These are phyloP conservation scores for Gibbula magus DNA, from an alignment of 2,888 invertebrate species.

Conservation along the genomic window DNA sequence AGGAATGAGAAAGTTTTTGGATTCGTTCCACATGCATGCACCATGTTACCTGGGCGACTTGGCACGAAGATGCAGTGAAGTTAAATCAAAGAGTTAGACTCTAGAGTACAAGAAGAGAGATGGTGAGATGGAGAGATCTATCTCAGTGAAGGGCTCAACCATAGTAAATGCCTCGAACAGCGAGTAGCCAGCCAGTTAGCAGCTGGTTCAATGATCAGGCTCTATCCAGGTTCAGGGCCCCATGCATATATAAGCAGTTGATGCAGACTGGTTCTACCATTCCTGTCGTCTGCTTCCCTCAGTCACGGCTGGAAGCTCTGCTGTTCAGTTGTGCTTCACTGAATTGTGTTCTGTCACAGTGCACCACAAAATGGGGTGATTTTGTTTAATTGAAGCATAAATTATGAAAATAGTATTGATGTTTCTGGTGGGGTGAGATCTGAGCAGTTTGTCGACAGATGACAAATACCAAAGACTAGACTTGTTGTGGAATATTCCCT, in stretches of 20 bases:
- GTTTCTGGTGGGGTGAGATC: not conserved
- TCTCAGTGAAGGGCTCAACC: not conserved
- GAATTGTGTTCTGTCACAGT: too few relatives aligned
- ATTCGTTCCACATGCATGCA: not conserved
- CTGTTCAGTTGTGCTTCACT: too few relatives aligned
- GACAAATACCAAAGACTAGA: too few relatives aligned
- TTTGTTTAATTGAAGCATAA: not conserved
- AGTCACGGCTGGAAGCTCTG: too few relatives aligned
- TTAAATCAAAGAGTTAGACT: not conserved
- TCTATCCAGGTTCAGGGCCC: not conserved
- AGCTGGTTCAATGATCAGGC: not conserved
- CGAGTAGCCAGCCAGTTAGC: not conserved
- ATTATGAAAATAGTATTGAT: not conserved
- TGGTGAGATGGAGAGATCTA: not conserved
- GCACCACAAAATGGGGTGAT: too few relatives aligned
- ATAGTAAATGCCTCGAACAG: not conserved
- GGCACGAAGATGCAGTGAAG: not conserved
- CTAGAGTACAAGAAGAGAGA: not conserved
- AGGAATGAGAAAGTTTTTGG: not conserved
- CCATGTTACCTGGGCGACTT: not conserved
- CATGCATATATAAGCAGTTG: slow-evolving; percentile 2
- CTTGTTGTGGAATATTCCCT: too few relatives aligned
- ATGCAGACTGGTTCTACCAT: not conserved
- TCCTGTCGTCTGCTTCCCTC: not conserved
- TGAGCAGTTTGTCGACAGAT: too few relatives aligned